Conservation (phyloP, 2,113 vertebrate genomes). For the Equus przewalskii region DNA sequence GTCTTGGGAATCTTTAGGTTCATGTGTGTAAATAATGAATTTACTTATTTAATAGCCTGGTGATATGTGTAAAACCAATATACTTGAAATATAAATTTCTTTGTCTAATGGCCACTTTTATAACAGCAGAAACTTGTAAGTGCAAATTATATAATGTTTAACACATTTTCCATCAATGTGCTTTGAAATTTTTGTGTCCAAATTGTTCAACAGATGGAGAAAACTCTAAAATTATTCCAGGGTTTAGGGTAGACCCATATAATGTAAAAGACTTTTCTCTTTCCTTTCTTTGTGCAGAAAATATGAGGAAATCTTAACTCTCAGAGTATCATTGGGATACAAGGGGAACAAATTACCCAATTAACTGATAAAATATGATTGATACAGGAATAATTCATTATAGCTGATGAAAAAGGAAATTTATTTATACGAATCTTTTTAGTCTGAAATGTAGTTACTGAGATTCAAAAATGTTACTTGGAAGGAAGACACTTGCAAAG, state of each 20-base stretch:
- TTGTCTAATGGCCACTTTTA: not conserved
- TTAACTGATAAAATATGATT: not conserved
- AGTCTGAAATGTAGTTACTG: slow-evolving; percentile 42
- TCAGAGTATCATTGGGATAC: not conserved
- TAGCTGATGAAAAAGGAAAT: slow-evolving; percentile 46
- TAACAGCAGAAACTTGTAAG: slow-evolving; percentile 6
- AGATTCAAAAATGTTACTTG: not conserved
- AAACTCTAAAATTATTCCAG: slow-evolving; percentile 51
- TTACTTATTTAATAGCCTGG: not conserved
- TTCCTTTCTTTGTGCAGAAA: not conserved
- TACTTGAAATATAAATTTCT: slow-evolving; percentile 38
- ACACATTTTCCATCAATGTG: slow-evolving; percentile 5
- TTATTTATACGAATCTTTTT: slow-evolving; percentile 31
- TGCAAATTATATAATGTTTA: slow-evolving; percentile 45
- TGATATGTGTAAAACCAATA: not conserved
- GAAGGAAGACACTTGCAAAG: not conserved
- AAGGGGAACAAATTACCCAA: not conserved
- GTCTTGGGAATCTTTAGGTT: not conserved
- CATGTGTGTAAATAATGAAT: not conserved
- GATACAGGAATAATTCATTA: not conserved
- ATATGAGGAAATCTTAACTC: slow-evolving; percentile 16
- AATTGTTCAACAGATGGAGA: slow-evolving; percentile 64
- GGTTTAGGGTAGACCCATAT: slow-evolving; percentile 23
- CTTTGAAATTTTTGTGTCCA: slow-evolving; percentile 53
- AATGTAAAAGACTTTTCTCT: slow-evolving; percentile 39